A percentile compares a stretch with the other conserved stretches of the same genome.
phyloP scores from a whole-genome alignment of 2,113 vertebrate genomes.

The Chloroceryle aenea region DNA sequence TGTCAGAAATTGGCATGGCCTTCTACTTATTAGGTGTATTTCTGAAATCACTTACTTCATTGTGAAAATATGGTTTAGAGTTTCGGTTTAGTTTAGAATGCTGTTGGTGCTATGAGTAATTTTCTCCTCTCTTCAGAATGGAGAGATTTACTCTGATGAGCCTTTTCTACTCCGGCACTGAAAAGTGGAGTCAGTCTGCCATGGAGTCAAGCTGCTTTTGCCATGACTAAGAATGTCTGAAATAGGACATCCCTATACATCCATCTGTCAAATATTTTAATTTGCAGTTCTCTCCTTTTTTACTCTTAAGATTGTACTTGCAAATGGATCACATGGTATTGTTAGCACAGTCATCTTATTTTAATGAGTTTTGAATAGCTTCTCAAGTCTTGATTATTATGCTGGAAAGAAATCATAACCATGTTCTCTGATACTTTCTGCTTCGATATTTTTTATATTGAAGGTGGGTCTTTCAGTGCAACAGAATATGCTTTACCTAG shows the following conservation, averaged over 20 bases:
- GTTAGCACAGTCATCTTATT: background rate
- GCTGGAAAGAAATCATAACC: background rate
- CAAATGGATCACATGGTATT: background rate
- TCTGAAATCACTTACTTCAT: background rate
- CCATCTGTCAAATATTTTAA: background rate
- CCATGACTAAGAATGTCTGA: background rate
- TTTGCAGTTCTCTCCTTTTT: background rate
- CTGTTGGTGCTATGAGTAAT: background rate
- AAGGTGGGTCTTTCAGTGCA: background rate
- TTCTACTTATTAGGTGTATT: background rate
- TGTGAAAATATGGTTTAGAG: background rate
- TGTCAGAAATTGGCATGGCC: background rate
- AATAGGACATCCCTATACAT: background rate
- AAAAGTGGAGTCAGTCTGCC: background rate
- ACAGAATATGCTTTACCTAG: background rate
- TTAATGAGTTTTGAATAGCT: constrained; percentile 4
- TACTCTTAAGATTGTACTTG: background rate
- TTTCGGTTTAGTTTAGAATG: background rate
- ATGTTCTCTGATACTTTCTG: background rate
- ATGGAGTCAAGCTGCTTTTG: background rate
- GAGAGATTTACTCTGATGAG: background rate
- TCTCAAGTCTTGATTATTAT: background rate
- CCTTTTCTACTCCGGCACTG: background rate
- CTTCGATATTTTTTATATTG: background rate
- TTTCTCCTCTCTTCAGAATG: background rate